Evolutionary conservation across 2,113 vertebrate genomes (phyloP), one percentile per base, ranked within the genome.

Genomic region (Pseudorectes ferrugineus): DNA sequence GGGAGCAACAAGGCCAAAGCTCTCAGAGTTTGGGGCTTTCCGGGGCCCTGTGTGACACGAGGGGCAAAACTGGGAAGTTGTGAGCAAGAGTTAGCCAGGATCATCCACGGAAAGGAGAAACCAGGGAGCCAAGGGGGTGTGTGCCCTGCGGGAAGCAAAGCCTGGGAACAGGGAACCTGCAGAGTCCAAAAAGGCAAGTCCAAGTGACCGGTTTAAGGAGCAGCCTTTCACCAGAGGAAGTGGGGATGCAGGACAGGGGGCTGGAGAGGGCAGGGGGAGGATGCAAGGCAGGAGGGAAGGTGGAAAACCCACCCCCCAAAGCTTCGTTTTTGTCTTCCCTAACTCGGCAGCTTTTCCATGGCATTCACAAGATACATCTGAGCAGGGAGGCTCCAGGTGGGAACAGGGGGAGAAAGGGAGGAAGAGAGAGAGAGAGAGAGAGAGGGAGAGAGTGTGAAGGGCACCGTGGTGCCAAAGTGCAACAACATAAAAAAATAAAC

Each of bases 401-500:
- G 91, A 72, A 92, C 24, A 73, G 26, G 36, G 12, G 17, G 20
- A 80, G 66, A 5, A 45, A 67, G 19, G 17, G 35, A 90, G 23
- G 48, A 9, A 65, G 35, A 42, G 61, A 70, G 24, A 36, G 45
- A 25, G 48, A 25, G 48, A 80, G 28, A 36, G 54, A 24, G 21
- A 28, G 35, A 38, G 25, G 20, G 57, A 79, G 49, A 49, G 57
- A 68, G 75, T 83, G 92, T 87, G 95, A 98, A 98, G 98, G 97
- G 98, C 98, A 98, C 98, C 93, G 88, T 6, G 74, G 96, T 97
- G 96, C 97, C 93, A 96, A 96, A 98, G 98, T 98, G 98, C 98
- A 97, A 98, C 96, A 98, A 98, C 98, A 97, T 96, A 98, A 97
- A 95, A 91, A 77, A 95, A 95, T 36, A 62, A 95, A 91, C 54